Base-by-base conservation (phyloP, 2,888 invertebrate genomes). In the Synergus umbraculus region DNA sequence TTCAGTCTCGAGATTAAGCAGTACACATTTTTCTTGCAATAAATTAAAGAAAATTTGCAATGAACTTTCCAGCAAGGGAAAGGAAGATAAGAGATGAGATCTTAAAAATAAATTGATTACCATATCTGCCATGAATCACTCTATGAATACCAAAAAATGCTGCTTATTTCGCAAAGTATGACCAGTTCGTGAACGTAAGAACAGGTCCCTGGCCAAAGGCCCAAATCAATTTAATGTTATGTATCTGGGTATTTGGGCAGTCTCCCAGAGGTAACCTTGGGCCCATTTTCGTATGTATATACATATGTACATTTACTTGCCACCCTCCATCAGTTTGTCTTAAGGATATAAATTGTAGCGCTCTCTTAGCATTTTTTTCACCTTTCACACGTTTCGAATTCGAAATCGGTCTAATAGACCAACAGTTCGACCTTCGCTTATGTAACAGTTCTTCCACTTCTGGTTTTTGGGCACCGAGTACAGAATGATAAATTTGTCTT, bases 201-300 rank as follows among this genome's bases (percentile, higher is more conserved):
- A 46, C 44, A 67, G 67, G 67, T 67, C 67, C 46, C 46, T 63
- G 18, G 18, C 18, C 44, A 37, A n/a, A 76, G 43, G 43, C 67
- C 44, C 44, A 22, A 67, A 67, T 76, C 76, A 80, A n/a, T 78
- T 84, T 90, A 90, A 91, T 89, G 85, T 78, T 88, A 90, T 91
- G 90, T 90, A 90, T 89, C 88, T 90, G 88, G 90, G 90, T 89
- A 89, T 89, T 89, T 87, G 85, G 87, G 86, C 87, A 85, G 87
- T 83, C 86, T 88, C 86, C 86, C 84, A 87, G 86, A 86, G 86
- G 84, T 89, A 91, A 91, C 91, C 91, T 91, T 91, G 91, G 87
- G 87, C 89, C 78, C 89, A 82, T 88, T 90, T 88, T 85, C 82
- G 83, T 87, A 44, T 44, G 46, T 46, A 46, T 67, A 22, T 67